Percentiles rank a stretch among this genome's conserved stretches.
phyloP scores from a whole-genome alignment of 1,140 invertebrate genomes.

The Acyrthosiphon pisum region DNA sequence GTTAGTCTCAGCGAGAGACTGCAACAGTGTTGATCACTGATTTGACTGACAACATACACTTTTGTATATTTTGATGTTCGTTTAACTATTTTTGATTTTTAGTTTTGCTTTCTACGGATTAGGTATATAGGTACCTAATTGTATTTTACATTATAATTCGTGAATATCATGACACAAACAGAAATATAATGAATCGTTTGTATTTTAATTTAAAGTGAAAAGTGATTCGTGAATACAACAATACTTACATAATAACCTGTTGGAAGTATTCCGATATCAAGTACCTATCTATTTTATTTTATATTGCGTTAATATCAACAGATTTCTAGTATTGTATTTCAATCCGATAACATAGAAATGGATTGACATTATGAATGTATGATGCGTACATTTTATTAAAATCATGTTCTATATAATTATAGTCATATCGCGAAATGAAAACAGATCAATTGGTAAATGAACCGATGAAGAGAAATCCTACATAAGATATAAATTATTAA shows the following conservation, averaged over 20 bases:
- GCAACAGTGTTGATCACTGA: background rate
- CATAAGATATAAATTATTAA: background rate
- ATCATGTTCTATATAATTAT: background rate
- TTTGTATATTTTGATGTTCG: background rate
- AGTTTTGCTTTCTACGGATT: background rate
- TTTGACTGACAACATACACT: background rate
- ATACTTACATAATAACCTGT: background rate
- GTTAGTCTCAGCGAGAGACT: background rate
- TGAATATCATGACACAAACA: background rate
- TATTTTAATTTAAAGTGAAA: background rate
- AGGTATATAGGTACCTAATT: background rate
- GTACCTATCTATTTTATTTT: background rate
- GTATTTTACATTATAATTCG: background rate
- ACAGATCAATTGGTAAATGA: background rate
- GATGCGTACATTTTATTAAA: background rate
- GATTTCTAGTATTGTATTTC: constrained; percentile 9
- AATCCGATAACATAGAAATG: background rate
- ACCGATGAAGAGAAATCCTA: background rate
- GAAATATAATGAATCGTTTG: background rate
- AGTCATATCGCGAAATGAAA: background rate
- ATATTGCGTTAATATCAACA: background rate
- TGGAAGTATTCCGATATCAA: background rate
- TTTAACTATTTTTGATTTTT: background rate
- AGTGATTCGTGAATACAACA: background rate
- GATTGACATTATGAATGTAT: background rate